Evolutionary conservation across 2,888 invertebrate genomes (phyloP), one percentile per base, ranked within the genome.

Genomic region (Erynnis tages): DNA sequence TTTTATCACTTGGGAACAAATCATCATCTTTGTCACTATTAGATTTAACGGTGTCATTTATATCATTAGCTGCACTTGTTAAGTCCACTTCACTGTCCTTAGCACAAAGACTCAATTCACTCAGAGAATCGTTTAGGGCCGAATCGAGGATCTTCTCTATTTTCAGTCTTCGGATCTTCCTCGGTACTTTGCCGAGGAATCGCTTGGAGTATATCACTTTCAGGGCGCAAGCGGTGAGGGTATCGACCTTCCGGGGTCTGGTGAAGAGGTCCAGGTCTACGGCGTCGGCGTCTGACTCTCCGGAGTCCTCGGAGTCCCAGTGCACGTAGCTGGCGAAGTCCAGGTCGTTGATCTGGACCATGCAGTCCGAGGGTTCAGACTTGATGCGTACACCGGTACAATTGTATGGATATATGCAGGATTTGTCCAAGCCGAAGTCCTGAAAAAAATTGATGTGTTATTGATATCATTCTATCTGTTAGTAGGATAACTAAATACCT

Each of bases 151-250:
- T 56, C 7, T 59, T 60, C 23, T 74, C 70, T 0, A 47, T 37
- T 55, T 71, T 69, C 0, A 69, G 38, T 48, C 69, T 76, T 27
- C 70, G 62, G 0, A 57, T 60, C 46, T 69, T 84, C 34, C 65
- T 75, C 0, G 78, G 79, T 0, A 80, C 73, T 62, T 76, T 79
- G 0, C 79, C 83, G 0, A 82, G 46, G 1, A 65, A 61, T 44
- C 68, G 73, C 1, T 63, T 60, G 0, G 85, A 82, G 65, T 80
- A 84, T 37, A 88, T 64, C 0, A 71, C 76, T 50, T 79, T 81
- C 0, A 89, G 49, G 0, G 77, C 53, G 0, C 88, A 57, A 0
- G 64, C 63, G 0, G 71, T 61, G 0, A 89, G 62, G 0, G 59
- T 62, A 0, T 76, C 62, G 0, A 85, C 65, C 7, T 37, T 58